Percentiles rank a stretch among this genome's conserved stretches.
Conservation (phyloP, 2,888 invertebrate species). For the Homarus gammarus region DNA sequence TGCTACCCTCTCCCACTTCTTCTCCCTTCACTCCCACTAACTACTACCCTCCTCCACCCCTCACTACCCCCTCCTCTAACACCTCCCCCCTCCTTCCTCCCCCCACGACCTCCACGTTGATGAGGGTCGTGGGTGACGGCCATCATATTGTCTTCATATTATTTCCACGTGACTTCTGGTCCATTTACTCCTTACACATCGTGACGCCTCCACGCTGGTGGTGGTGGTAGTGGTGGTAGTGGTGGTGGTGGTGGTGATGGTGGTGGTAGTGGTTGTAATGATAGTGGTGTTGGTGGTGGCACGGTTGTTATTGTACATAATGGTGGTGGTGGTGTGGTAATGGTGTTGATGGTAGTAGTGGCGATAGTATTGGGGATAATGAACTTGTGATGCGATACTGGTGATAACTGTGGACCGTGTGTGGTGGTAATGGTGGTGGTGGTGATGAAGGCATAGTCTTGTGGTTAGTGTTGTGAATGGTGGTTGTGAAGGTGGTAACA, state of each 20-base stretch:
- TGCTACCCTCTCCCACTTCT: not conserved
- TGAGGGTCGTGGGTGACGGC: conserved; percentile 55
- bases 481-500: not conserved
- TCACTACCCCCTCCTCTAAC: not conserved
- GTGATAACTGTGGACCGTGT: too few relatives aligned
- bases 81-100: conserved; percentile 9
- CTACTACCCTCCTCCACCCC: not conserved
- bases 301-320: not conserved
- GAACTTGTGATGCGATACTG: too few relatives aligned
- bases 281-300: not conserved
- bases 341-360: too few relatives aligned
- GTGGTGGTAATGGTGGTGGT: not conserved
- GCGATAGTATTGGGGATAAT: too few relatives aligned
- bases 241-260: conserved; percentile 12
- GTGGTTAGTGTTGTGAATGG: not conserved
- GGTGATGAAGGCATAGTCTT: not conserved
- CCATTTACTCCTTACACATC: conserved; percentile 62
- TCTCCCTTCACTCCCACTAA: not conserved
- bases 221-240: not conserved
- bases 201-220: conserved; percentile 32
- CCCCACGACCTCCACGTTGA: conserved; percentile 15
- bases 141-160: conserved; percentile 66
- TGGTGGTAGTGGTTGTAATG: not conserved
- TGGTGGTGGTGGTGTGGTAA: not conserved
- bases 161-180: conserved; percentile 55